These are phyloP conservation scores for Spheniscus humboldti DNA, from an alignment of 2,797 vertebrate genomes.

Conservation along the genomic window DNA sequence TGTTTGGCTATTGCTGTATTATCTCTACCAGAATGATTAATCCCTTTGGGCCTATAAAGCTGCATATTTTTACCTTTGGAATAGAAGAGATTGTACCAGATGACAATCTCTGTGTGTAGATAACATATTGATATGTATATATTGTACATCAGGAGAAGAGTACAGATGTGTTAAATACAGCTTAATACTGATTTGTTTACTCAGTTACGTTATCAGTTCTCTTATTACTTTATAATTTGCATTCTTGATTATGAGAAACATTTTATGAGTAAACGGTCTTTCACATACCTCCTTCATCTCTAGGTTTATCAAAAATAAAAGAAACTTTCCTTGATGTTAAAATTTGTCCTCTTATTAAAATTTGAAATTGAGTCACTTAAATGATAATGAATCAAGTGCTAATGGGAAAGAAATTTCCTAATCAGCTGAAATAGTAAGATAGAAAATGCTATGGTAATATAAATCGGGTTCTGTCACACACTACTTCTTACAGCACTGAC, in stretches of 20 bases:
- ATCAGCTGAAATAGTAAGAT: neutral
- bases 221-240: neutral
- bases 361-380: neutral
- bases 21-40: neutral
- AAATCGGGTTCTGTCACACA: neutral
- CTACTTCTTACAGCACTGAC: neutral
- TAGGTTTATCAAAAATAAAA: neutral
- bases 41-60: neutral
- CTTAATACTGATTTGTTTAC: neutral
- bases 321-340: neutral
- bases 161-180: neutral
- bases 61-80: neutral
- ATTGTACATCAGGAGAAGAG: neutral
- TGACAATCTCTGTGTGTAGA: neutral
- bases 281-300: neutral
- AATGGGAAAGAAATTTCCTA: neutral
- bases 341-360: neutral
- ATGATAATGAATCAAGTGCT: neutral
- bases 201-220: neutral
- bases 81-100: neutral
- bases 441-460: neutral
- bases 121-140: neutral
- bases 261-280: neutral
- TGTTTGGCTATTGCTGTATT: neutral
- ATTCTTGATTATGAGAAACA: neutral